These are phyloP conservation scores for Strigamia transsilvanica DNA, from an alignment of 2,888 invertebrate species.

Conservation along the genomic window DNA sequence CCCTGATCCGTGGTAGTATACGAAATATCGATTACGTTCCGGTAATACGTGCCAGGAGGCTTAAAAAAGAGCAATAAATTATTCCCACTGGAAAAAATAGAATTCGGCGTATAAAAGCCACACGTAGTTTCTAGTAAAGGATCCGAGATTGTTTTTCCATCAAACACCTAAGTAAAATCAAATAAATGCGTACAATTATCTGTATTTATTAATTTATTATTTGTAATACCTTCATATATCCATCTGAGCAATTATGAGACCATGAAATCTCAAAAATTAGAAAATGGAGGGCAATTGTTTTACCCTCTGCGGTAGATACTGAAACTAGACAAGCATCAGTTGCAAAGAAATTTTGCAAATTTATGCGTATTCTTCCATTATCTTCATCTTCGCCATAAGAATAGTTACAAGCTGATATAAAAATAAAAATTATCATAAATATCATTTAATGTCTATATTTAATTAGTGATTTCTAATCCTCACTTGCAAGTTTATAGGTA, in stretches of 20 bases:
- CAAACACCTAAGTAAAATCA: not conserved
- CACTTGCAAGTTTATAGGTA: not conserved
- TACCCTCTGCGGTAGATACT: not conserved
- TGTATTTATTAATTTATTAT: not conserved
- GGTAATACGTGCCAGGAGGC: not conserved
- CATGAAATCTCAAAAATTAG: not conserved
- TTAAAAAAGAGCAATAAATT: not conserved
- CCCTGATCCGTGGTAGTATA: constrained; percentile 32
- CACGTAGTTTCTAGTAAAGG: not conserved
- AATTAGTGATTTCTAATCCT: not conserved
- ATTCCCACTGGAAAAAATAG: not conserved
- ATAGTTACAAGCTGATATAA: not conserved
- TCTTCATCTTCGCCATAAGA: not conserved
- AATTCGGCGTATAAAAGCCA: not conserved
- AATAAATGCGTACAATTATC: not conserved
- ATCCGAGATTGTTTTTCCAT: not conserved
- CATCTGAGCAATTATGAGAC: not conserved
- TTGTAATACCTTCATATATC: not conserved
- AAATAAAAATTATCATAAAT: not conserved
- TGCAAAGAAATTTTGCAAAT: not conserved
- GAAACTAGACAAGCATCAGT: not conserved
- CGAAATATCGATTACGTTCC: not conserved
- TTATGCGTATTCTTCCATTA: not conserved
- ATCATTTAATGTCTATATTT: not conserved
- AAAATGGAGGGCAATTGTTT: constrained; percentile 9